Evolutionary conservation across 2,113 vertebrate species (phyloP), one percentile per base, ranked within the genome.

Genomic region (Chelonoidis abingdonii): DNA sequence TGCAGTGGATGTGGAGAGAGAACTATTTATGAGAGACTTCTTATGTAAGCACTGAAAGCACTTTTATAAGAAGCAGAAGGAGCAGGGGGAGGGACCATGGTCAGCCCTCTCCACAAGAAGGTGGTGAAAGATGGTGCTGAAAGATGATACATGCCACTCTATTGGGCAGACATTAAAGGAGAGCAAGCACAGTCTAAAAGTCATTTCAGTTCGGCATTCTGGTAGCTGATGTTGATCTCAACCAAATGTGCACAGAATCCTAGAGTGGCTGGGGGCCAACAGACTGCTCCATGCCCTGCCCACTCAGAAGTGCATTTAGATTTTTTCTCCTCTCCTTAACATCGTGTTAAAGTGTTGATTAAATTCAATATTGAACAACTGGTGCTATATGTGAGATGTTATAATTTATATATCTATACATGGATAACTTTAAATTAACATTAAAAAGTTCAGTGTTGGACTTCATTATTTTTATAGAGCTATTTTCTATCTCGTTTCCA

Each of bases 361-460:
- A 90, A 82, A 80, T 91, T 95, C 72, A 88, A 47, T 83, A 88
- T 17, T 88, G 94, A 95, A 54, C 47, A 88, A 89, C 91, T 44
- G 89, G 27, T 88, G 88, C 47, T 27, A 80, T 53, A 24, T 89
- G 93, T 85, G 31, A 81, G 86, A 86, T 29, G 49, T 47, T 47
- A 91, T 82, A 56, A 89, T 86, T 94, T 95, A 88, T 81, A 86
- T 86, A 72, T 72, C n/a, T 72, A 38, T 22, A 76, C 56, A 85
- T 92, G 91, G 11, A 1, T 87, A 93, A 91, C 35, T 86, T 90
- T 59, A 29, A 92, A 69, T 41, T 92, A 90, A 78, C 76, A 86
- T 25, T 75, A 96, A 96, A 96, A 80, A 41, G 88, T 80, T 35
- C 80, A 92, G 79, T 80, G 50, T 44, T 89, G 82, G 69, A 96